Evolutionary conservation across 2,797 vertebrate species (phyloP).

Genomic region (Remorina albescens): DNA sequence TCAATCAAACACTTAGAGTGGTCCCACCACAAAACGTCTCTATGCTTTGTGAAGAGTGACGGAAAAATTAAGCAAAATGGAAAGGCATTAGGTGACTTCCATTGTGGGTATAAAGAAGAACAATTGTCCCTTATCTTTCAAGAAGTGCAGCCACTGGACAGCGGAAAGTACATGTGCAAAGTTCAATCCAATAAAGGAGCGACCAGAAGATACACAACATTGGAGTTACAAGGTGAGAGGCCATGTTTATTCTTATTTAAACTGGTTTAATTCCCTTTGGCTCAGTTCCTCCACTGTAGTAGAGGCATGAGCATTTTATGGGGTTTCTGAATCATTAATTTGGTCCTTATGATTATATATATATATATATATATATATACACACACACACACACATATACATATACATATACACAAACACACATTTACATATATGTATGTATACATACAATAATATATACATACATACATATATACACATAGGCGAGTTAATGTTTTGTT

Average conservation of each 20-base stretch:
- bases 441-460: too few species aligned
- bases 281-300: neutral
- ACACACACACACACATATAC: too few species aligned
- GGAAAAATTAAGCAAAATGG: neutral
- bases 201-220: accelerated
- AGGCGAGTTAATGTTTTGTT: neutral
- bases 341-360: too few species aligned
- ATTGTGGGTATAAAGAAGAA: conserved; percentile 56
- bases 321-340: too few species aligned
- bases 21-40: conserved; percentile 12
- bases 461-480: too few species aligned
- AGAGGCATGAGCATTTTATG: neutral
- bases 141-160: conserved; percentile 43
- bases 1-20: conserved; percentile 64
- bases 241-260: neutral
- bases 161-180: conserved; percentile 66
- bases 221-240: conserved; percentile 75
- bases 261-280: neutral
- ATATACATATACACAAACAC: neutral
- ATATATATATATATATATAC: too few species aligned
- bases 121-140: conserved; percentile 58
- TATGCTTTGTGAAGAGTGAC: conserved; percentile 54
- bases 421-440: neutral
- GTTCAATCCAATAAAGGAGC: conserved; percentile 67
- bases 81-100: conserved; percentile 2